A percentile compares a stretch with the other conserved stretches of the same genome.
phyloP scores from a whole-genome alignment of 1,140 invertebrate species.

The Drosophila auraria region DNA sequence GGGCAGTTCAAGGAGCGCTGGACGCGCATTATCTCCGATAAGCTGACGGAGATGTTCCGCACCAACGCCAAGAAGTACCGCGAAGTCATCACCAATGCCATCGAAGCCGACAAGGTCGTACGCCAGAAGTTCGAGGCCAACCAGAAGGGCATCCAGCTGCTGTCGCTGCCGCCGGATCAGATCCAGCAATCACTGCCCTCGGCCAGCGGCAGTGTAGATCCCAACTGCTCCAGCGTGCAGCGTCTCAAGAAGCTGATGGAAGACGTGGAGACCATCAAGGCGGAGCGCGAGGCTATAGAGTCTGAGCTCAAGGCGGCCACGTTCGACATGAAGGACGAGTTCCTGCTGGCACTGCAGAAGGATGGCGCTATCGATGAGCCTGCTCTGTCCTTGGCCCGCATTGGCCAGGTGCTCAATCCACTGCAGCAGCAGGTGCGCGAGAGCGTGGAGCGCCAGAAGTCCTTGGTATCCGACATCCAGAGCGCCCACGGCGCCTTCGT shows the following conservation, averaged over 20 bases:
- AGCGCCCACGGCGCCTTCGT: conserved; percentile 90
- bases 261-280: conserved; percentile 94
- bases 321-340: conserved; percentile 94
- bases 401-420: conserved; percentile 92
- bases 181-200: conserved; percentile 89
- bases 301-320: conserved; percentile 93
- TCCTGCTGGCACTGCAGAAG: conserved; percentile 91
- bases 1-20: conserved; percentile 96
- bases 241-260: conserved; percentile 93
- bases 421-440: conserved; percentile 93
- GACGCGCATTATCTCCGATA: conserved; percentile 94
- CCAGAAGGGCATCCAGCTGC: conserved; percentile 92
- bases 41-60: conserved; percentile 95
- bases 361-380: conserved; percentile 96
- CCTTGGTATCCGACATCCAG: conserved; percentile 92
- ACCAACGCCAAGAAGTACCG: conserved; percentile 96
- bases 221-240: conserved; percentile 88
- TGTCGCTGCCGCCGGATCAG: conserved; percentile 90
- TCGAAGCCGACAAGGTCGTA: conserved; percentile 91
- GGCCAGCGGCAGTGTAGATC: conserved; percentile 86
- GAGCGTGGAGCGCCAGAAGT: conserved; percentile 92
- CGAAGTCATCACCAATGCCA: conserved; percentile 96
- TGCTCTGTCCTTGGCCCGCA: conserved; percentile 90
- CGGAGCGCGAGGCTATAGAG: conserved; percentile 95
- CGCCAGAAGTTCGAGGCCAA: conserved; percentile 94